Percentiles rank a stretch among this genome's conserved stretches.
Evolutionary conservation across 2,888 invertebrate genomes (phyloP).

Genomic region (Siphonodentalium dalli): DNA sequence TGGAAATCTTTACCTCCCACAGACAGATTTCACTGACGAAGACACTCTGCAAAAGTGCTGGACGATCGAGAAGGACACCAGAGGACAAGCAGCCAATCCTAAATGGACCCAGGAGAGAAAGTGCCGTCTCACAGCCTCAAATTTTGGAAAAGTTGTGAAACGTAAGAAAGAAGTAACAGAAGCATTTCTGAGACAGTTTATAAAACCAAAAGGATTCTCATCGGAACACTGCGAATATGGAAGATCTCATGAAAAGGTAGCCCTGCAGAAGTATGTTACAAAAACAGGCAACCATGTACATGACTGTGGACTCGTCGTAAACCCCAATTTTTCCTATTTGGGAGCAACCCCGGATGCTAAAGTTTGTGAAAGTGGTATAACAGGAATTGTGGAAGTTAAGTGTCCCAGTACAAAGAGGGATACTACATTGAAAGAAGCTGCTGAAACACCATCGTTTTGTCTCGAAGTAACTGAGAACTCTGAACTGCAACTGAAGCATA

Average conservation of each 20-base stretch:
- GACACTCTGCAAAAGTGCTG: no score
- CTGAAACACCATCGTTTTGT: no score
- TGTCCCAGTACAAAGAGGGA: constrained; percentile 24
- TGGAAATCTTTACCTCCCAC: constrained; percentile 11
- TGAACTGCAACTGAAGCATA: no score
- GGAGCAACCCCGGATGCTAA: constrained; percentile 26
- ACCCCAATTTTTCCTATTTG: constrained; percentile 21
- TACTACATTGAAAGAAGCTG: constrained; percentile 12
- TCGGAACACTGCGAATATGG: constrained; percentile 15
- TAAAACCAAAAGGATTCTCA: not conserved
- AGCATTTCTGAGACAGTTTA: not conserved
- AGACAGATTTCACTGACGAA: not conserved
- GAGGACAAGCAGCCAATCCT: not conserved
- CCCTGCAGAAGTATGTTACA: constrained; percentile 14
- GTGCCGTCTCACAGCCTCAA: constrained; percentile 19
- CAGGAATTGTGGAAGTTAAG: constrained; percentile 25
- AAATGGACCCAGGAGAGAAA: constrained; percentile 8
- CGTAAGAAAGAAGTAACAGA: constrained; percentile 8
- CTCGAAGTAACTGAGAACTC: no score
- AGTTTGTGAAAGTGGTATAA: constrained; percentile 12
- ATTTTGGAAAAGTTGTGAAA: constrained; percentile 18
- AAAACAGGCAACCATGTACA: constrained; percentile 17
- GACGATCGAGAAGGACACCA: constrained; percentile 10
- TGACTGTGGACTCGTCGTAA: constrained; percentile 18
- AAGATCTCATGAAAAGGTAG: constrained; percentile 10